Percentiles rank a stretch among this genome's conserved stretches.
These are phyloP conservation scores for Rhinoraja longicauda DNA, from an alignment of 2,797 vertebrate genomes.

Conservation along the genomic window DNA sequence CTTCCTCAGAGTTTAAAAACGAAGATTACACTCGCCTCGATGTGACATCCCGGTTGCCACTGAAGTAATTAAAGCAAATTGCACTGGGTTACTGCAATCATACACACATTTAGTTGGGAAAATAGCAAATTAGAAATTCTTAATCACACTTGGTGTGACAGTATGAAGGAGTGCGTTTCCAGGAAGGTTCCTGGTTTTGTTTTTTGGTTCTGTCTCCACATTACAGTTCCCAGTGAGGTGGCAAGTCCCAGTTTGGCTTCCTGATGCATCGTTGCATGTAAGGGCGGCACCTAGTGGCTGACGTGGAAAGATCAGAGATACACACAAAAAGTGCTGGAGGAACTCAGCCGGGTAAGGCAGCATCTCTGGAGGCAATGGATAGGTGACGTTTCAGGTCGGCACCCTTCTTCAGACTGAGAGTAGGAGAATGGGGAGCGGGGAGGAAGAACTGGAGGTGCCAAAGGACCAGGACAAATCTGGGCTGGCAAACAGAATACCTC, in stretches of 20 bases:
- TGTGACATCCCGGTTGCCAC: neutral
- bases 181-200: neutral
- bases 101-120: neutral
- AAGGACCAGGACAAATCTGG: too few species aligned
- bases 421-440: too few species aligned
- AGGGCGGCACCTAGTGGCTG: conserved; percentile 29
- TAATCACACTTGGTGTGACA: neutral
- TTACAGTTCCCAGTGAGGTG: neutral
- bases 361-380: too few species aligned
- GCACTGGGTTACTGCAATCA: neutral
- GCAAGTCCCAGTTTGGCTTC: neutral
- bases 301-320: neutral
- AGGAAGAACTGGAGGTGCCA: too few species aligned
- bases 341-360: too few species aligned
- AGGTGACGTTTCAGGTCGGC: too few species aligned
- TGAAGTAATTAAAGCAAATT: neutral
- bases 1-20: neutral
- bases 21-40: neutral
- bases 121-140: neutral
- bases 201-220: neutral
- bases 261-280: neutral
- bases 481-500: too few species aligned
- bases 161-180: neutral
- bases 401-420: too few species aligned
- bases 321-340: too few species aligned